Base-by-base conservation (phyloP, 2,797 vertebrate species). In the Oryzias dopingdopingensis region DNA sequence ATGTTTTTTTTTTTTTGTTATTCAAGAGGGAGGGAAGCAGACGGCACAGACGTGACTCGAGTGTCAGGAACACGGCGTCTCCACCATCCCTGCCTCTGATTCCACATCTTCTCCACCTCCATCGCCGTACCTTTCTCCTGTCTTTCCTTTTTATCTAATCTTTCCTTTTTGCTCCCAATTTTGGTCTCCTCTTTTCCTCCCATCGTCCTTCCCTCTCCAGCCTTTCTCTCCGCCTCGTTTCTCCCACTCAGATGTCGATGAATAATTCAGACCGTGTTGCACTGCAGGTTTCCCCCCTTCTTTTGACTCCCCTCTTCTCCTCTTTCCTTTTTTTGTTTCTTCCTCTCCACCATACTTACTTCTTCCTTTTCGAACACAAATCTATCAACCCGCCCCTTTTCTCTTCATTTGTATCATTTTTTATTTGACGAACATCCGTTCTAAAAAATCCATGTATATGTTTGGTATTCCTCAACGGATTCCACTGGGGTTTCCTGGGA, bases 241-340 rank as follows among this genome's bases (percentile, higher is more conserved):
- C 54, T 73, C 80, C 72, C 67, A 76, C 80, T 83, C 86, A 86
- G 86, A 87, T 79, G 50, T 52, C 37, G 68, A 90, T 90, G 82
- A 90, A 91, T 90, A 80, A 92, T 90, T 90, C 88, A 90, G 81
- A 71, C 76, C 46, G 82, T 90, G 85, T 88, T 88, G 86, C 86
- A 89, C 82, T 90, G 86, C 90, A 88, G 88, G 81, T 81, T 80
- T 77, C 50, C 85, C 83, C 76, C 70, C 46, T 74, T 72, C 76
- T 56, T 22, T 22, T 22, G 20, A 3, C 20, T 22, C 20, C 20
- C 20, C 56, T 20, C 82, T 73, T 52, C 59, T 4, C 46, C 57
- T 56, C 52, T 62, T 16, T 16, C 44, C 46, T 59, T 55, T 56
- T 32, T 43, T 41, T 37, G 20, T 54, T 48, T 59, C 46, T 52